Evolutionary conservation across 1,140 invertebrate species (phyloP).

Genomic region (Caenorhabditis brenneri): DNA sequence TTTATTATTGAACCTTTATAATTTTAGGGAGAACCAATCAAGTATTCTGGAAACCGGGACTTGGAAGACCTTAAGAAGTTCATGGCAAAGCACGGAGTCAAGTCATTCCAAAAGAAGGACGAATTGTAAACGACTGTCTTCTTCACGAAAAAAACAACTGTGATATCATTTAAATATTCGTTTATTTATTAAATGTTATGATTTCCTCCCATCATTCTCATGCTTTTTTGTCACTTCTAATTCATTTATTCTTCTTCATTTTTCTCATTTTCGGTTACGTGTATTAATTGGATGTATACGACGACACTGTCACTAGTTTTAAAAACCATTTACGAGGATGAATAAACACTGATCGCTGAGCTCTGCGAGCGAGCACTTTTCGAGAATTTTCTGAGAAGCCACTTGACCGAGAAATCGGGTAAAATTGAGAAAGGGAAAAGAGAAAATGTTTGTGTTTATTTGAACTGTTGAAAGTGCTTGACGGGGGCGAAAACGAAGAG

Average conservation of each 20-base stretch:
- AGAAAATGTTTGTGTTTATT: conserved; percentile 24
- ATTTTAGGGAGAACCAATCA: conserved; percentile 46
- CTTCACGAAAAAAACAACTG: background rate
- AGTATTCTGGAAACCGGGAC: conserved; percentile 73
- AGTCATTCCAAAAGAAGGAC: conserved; percentile 66
- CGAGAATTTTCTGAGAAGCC: conserved; percentile 17
- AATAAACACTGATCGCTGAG: conserved; percentile 42
- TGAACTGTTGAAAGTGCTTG: conserved; percentile 27
- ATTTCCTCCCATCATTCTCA: background rate
- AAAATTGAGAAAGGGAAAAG: background rate
- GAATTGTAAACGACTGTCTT: conserved; percentile 55
- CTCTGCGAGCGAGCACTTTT: background rate
- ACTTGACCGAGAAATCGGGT: conserved; percentile 9
- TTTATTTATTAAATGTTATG: background rate
- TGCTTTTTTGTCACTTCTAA: background rate
- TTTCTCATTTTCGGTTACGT: conserved; percentile 40
- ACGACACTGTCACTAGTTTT: conserved; percentile 7
- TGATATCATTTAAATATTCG: background rate
- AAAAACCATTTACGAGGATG: conserved; percentile 25
- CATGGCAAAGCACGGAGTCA: conserved; percentile 67
- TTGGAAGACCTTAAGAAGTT: conserved; percentile 71
- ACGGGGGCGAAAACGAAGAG: background rate
- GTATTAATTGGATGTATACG: conserved; percentile 19
- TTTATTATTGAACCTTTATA: background rate
- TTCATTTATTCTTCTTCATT: background rate